Base-by-base conservation (phyloP, 2,113 vertebrate genomes). In the Neomonachus schauinslandi region DNA sequence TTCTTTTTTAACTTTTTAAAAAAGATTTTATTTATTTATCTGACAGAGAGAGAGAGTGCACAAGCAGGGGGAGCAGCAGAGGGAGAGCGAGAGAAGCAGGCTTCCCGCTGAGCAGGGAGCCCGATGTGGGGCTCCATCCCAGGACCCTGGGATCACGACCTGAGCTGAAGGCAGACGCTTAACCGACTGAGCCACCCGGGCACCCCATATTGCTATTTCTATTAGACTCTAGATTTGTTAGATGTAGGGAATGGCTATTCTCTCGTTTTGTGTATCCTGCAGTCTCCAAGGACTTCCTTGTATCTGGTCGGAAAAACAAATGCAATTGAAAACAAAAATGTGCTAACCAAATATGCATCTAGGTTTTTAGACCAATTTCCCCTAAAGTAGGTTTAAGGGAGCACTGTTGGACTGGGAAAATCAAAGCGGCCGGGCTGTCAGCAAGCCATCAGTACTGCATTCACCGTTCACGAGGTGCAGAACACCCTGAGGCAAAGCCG, bases 341-440 rank as follows among this genome's bases (percentile, higher is more conserved):
- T 82, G 57, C 61, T 67, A 91, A 85, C 46, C 21, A 57, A 93
- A 87, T 28, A 59, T 7, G 31, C 59, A 81, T 13, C 79, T 42
- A 59, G 42, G 28, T 72, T 90, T 95, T 80, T 74, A 92, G 59
- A 67, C 18, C 63, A 87, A 19, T 22, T 81, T 97, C 81, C 80
- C 84, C 57, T 57, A 46, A 92, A 89, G 42, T 6, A 67, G 77
- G 33, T 31, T 51, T 72, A 90, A 88, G 46, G n/a, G 24, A 90
- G n/a, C 81, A n/a, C 39, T 85, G 33, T 80, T 89, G 26, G 51
- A 53, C 39, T 84, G 85, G 65, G 53, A 89, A 93, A 91, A 74
- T 71, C 61, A 88, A 88, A 89, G 46, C 4, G 7, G 9, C 14
- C 0, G 3, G 3, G 71, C 77, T 46, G 36, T 71, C n/a, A 28